A percentile compares a stretch with the other conserved stretches of the same genome.
Evolutionary conservation across 2,888 invertebrate species (phyloP).

Genomic region (Sinhomidia bicolor): DNA sequence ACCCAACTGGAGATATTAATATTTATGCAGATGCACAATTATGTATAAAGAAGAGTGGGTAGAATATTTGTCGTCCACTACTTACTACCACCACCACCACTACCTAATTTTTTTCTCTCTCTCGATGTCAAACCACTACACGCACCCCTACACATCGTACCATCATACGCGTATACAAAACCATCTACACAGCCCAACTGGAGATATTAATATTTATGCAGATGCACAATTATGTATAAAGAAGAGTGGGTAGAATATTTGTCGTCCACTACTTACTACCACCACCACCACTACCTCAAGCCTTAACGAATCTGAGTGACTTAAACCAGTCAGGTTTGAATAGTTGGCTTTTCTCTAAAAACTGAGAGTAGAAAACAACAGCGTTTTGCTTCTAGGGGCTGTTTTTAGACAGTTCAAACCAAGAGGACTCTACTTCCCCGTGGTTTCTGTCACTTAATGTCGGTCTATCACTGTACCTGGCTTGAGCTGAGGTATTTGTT

Average conservation of each 20-base stretch:
- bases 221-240: slow-evolving; percentile 13
- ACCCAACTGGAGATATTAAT: slow-evolving; percentile 24
- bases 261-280: neutral
- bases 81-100: no score
- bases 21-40: slow-evolving; percentile 44
- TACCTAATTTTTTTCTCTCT: no score
- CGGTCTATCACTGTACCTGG: neutral
- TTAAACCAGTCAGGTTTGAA: neutral
- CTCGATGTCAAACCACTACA: neutral
- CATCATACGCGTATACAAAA: neutral
- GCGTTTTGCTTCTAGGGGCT: neutral
- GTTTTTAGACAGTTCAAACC: slow-evolving; percentile 42
- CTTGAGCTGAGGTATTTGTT: neutral
- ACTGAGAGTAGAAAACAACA: neutral
- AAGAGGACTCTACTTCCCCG: slow-evolving; percentile 42
- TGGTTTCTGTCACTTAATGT: slow-evolving; percentile 34
- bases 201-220: slow-evolving; percentile 50
- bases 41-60: neutral
- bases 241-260: neutral
- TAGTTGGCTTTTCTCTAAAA: slow-evolving; percentile 17
- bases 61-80: neutral
- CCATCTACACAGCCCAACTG: neutral
- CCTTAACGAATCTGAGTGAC: neutral
- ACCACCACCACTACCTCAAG: neutral
- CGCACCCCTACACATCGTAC: neutral